Conservation (phyloP, 2,888 invertebrate genomes). For the Phengaris alcon region DNA sequence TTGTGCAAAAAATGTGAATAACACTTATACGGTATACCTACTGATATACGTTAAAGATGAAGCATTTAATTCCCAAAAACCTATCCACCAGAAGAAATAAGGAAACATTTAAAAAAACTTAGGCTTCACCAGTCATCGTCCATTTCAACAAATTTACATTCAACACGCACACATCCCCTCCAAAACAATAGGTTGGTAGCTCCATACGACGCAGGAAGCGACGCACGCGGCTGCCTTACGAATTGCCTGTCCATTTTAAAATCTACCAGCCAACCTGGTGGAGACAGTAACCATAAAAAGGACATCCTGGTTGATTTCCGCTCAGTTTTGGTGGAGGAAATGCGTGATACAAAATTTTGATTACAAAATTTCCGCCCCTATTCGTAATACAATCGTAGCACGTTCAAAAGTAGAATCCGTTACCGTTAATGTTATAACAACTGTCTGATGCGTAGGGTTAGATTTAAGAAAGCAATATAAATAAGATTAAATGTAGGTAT, state of each 20-base stretch:
- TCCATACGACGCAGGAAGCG: constrained; percentile 75
- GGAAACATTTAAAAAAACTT: constrained; percentile 40
- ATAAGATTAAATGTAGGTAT: no score
- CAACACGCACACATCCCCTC: constrained; percentile 69
- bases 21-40: no score
- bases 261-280: constrained; percentile 48
- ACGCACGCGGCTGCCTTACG: constrained; percentile 67
- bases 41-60: background rate
- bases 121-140: constrained; percentile 47
- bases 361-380: constrained; percentile 32
- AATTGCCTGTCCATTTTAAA: constrained; percentile 50
- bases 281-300: constrained; percentile 69
- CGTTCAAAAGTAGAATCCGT: constrained; percentile 15
- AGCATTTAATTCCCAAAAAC: background rate
- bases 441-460: background rate
- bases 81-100: background rate
- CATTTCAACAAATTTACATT: constrained; percentile 55
- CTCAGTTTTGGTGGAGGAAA: constrained; percentile 51
- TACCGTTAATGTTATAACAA: background rate
- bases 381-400: background rate
- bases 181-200: constrained; percentile 72
- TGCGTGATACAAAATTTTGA: constrained; percentile 51
- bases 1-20: background rate
- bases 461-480: background rate
- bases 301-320: constrained; percentile 73